phyloP scores from a whole-genome alignment of 2,888 invertebrate species.

The Opisthograptis luteolata region DNA sequence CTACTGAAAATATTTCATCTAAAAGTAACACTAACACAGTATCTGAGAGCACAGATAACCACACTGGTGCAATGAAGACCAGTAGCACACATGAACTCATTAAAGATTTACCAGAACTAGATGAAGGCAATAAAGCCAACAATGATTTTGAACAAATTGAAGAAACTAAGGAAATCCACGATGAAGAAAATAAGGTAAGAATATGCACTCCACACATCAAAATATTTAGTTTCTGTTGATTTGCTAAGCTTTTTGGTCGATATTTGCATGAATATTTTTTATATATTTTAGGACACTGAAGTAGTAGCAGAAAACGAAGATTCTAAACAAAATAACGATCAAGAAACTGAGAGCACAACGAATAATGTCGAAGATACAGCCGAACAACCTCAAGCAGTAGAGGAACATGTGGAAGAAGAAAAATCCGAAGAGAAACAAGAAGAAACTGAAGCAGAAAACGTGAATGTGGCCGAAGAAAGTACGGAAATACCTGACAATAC shows the following conservation, averaged over 20 bases:
- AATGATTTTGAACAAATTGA: conserved; percentile 37
- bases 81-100: conserved; percentile 77
- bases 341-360: conserved; percentile 27
- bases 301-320: conserved; percentile 39
- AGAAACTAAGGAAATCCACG: conserved; percentile 44
- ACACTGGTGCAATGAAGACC: conserved; percentile 64
- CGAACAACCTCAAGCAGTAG: conserved; percentile 19
- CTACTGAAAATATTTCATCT: conserved; percentile 76
- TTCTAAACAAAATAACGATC: conserved; percentile 27
- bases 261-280: conserved; percentile 76
- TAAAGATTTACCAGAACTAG: conserved; percentile 71
- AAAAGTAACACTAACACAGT: conserved; percentile 73
- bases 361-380: conserved; percentile 34
- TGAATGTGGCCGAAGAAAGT: conserved; percentile 25
- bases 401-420: conserved; percentile 35
- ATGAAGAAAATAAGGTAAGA: conserved; percentile 63
- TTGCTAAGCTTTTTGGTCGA: conserved; percentile 75
- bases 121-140: conserved; percentile 54
- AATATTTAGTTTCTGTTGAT: conserved; percentile 60
- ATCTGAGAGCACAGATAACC: conserved; percentile 65
- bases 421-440: conserved; percentile 27
- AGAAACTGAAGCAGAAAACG: neutral
- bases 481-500: conserved; percentile 37
- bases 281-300: conserved; percentile 70
- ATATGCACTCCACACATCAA: conserved; percentile 56